Conservation (phyloP, 1,140 invertebrate genomes). For the Drosophila lacertosa region DNA sequence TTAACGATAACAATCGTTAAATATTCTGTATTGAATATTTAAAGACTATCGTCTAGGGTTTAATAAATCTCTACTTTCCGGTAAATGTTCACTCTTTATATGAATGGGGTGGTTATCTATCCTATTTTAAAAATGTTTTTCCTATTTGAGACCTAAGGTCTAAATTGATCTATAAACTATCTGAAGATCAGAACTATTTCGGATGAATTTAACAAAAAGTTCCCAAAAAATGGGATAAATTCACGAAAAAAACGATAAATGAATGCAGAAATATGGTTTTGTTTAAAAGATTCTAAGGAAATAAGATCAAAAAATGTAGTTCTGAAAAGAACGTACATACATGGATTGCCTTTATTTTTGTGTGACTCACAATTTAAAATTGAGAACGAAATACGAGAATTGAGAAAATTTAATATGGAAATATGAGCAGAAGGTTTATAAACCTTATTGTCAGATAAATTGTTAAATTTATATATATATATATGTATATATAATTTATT, state of each 20-base stretch:
- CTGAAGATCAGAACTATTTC: constrained; percentile 9
- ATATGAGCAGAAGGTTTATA: too few relatives aligned
- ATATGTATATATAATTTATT: too few relatives aligned
- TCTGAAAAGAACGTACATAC: background rate
- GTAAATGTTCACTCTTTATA: constrained; percentile 83
- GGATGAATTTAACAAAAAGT: background rate
- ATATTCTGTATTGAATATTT: constrained; percentile 71
- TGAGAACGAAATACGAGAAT: too few relatives aligned
- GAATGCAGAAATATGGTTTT: constrained; percentile 4
- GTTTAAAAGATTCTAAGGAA: constrained; percentile 13
- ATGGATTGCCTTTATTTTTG: background rate
- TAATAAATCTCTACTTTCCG: constrained; percentile 75
- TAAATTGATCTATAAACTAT: constrained; percentile 24
- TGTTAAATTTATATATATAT: too few relatives aligned
- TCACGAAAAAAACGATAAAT: constrained; percentile 15
- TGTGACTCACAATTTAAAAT: too few relatives aligned
- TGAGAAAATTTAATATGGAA: too few relatives aligned
- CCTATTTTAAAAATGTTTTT: background rate
- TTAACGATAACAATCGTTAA: constrained; percentile 67
- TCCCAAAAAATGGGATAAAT: constrained; percentile 7
- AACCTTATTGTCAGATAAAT: too few relatives aligned
- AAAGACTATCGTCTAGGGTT: constrained; percentile 61
- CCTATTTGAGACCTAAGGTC: constrained; percentile 14
- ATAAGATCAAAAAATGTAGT: background rate
- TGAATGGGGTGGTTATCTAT: constrained; percentile 36